Evolutionary conservation across 2,113 vertebrate species (phyloP), one percentile per base, ranked within the genome.

Genomic region (Azemiops feae): DNA sequence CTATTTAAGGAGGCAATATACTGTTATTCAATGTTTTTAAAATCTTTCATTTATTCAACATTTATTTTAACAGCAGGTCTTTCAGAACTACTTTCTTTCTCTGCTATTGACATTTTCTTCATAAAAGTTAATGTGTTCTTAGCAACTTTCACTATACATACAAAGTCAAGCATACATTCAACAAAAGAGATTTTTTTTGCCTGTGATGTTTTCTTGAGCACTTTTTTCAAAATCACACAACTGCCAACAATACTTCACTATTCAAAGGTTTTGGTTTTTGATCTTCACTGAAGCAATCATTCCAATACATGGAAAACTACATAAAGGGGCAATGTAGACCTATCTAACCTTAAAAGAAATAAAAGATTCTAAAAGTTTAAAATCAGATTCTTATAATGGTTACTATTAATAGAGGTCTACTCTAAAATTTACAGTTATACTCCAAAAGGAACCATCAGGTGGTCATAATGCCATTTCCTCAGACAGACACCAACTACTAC

Each of bases 1-100:
- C 23, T 74, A 47, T 64, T 5, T n/a, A 85, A 85, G 88, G 93
- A 91, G 39, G 87, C 54, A 85, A 60, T 6, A 1, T 6, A 58
- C 89, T 92, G 92, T 96, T 95, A 92, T 54, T 6, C 0, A 85
- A 23, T 90, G 20, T 69, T 92, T 93, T 94, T 93, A 95, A 87
- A 52, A 81, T 43, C 18, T 20, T 91, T 89, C 18, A n/a, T 53
- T 90, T 92, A 89, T n/a, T 58, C 6, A 50, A 30, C 6, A 47
- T 27, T 14, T 53, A 57, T 27, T 57, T 69, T 34, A 54, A 81
- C 45, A 55, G 4, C 45, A 55, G 4, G 25, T 30, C 54, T 89
- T 53, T 81, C 14, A 20, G 22, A 39, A 39, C 89, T 23, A 4
- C 58, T 57, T 91, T 3, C 85, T 93, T 52, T 3, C 88, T 60